Evolutionary conservation across 2,113 vertebrate species (phyloP), one percentile per base, ranked within the genome.

Genomic region (Cephalopterus ornatus): DNA sequence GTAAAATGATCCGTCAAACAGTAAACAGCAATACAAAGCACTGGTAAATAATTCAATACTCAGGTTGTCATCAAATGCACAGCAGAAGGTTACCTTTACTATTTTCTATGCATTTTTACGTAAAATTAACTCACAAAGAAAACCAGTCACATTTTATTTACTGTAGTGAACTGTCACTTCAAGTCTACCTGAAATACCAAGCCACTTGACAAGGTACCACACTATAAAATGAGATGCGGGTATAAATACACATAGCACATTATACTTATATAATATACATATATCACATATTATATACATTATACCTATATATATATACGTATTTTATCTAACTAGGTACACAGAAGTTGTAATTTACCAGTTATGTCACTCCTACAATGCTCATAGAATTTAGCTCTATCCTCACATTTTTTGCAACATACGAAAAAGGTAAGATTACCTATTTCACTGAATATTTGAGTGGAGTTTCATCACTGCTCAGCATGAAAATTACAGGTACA

Each of bases 31-130:
- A 92, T 44, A 97, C 84, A 96, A 96, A 96, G 85, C 76, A 92
- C 24, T 71, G 58, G 74, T 97, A 96, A 98, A 98, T 98, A 96
- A 98, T 98, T 98, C 81, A 98, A 71, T 49, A 81, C 89, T 94
- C 26, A 44, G 41, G 39, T 27, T 88, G 65, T 74, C 59, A 95
- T 83, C 89, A 88, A 76, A 94, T 41, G 65, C 49, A 90, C 37
- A 76, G 44, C 63, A 96, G n/a, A 89, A 94, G 75, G 46, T 85
- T 92, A 97, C 50, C 71, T 89, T 68, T 39, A 92, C 49, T 81
- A 70, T 21, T 49, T 53, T 63, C 79, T 71, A 79, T 32, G 80
- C 0, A 47, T 73, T 96, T 68, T 49, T 28, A 15, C 20, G 46
- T 65, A 88, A 95, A 88, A 89, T 83, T 76, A 68, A 82, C 58